These are phyloP conservation scores for Mormyrus proboscirostris DNA, from an alignment of 2,797 vertebrate species.

Conservation along the genomic window DNA sequence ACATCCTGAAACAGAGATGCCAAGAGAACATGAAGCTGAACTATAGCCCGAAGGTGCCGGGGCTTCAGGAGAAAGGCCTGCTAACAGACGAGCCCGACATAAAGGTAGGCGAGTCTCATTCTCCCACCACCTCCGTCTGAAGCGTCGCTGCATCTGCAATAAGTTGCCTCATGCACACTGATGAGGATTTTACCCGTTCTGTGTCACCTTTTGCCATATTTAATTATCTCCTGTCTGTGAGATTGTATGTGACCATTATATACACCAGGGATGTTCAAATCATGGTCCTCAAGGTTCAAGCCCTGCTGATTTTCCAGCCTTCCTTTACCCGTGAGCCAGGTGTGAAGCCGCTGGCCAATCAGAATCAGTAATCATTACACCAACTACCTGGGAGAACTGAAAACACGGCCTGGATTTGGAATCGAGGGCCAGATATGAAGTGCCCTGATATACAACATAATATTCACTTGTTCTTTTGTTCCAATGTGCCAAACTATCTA, in stretches of 20 bases:
- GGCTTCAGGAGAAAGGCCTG: constrained; percentile 39
- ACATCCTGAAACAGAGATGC: constrained; percentile 71
- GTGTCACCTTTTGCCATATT: background rate
- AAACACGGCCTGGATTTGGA: background rate
- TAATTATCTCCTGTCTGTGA: background rate
- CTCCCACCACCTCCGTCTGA: background rate
- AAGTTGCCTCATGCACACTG: background rate
- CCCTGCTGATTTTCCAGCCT: background rate
- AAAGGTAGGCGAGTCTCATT: background rate
- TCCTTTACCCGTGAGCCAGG: background rate
- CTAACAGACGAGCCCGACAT: background rate
- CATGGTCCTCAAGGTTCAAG: background rate
- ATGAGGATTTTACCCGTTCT: background rate
- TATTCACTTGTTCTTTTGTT: background rate
- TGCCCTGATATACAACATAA: background rate
- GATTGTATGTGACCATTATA: background rate
- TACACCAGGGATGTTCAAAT: background rate
- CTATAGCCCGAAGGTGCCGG: constrained; percentile 66
- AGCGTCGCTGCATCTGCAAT: background rate
- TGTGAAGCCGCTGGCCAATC: background rate
- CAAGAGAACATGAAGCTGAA: constrained; percentile 73
- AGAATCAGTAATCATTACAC: background rate
- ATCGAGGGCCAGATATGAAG: background rate
- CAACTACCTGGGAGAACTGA: background rate
- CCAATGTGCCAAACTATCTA: background rate